Evolutionary conservation across 2,888 invertebrate genomes (phyloP).

Genomic region (Temnothorax ravouxi): DNA sequence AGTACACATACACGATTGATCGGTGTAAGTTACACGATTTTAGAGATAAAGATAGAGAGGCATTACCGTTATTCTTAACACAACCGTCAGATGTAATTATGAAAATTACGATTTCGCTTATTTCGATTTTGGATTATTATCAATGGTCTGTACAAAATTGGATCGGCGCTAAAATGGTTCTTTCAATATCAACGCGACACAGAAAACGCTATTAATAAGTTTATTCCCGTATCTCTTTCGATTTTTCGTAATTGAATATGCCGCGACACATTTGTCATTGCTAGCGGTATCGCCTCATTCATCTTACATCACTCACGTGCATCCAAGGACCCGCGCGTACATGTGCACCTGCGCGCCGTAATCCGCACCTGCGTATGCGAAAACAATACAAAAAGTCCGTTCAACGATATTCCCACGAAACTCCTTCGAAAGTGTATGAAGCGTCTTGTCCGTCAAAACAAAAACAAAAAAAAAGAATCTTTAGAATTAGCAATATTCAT

Average conservation of each 20-base stretch:
- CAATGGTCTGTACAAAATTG: neutral
- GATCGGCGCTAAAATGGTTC: neutral
- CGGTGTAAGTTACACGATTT: conserved; percentile 24
- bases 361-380: conserved; percentile 16
- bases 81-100: neutral
- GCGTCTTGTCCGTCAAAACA: neutral
- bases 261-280: conserved; percentile 36
- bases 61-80: neutral
- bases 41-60: neutral
- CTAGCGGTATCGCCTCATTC: conserved; percentile 29
- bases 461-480: neutral
- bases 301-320: conserved; percentile 18
- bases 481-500: neutral
- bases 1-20: conserved; percentile 29
- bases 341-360: conserved; percentile 29
- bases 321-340: conserved; percentile 34
- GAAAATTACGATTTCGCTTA: neutral
- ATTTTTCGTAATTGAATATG: neutral
- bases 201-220: conserved; percentile 6
- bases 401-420: neutral
- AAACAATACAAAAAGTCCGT: neutral
- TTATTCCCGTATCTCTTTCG: neutral
- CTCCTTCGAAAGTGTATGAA: neutral
- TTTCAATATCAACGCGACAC: neutral
- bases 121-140: neutral